A percentile compares a stretch with the other conserved stretches of the same genome.
These are phyloP conservation scores for Cryptus viduatorius DNA, from an alignment of 2,888 invertebrate species.

Conservation along the genomic window DNA sequence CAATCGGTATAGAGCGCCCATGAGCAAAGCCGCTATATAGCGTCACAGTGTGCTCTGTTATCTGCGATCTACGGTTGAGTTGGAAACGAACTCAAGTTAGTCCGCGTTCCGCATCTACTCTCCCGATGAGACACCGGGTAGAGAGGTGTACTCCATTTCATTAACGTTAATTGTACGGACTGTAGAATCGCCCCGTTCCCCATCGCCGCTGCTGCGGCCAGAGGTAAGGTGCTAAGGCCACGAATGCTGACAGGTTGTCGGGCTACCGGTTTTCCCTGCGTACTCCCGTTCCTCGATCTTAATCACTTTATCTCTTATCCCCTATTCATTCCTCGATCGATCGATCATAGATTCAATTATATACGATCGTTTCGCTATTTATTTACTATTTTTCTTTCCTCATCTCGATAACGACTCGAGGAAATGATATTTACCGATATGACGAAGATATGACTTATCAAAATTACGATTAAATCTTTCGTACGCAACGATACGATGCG, in stretches of 20 bases:
- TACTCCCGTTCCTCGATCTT: conserved; percentile 15
- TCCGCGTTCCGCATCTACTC: conserved; percentile 72
- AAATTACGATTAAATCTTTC: conserved; percentile 30
- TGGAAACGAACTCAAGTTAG: conserved; percentile 32
- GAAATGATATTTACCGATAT: background rate
- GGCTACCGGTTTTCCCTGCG: conserved; percentile 59
- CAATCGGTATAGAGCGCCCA: conserved; percentile 9
- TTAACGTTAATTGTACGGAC: conserved; percentile 81
- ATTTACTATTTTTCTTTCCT: conserved; percentile 15
- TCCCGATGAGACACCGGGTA: conserved; percentile 71
- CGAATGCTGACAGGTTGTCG: conserved; percentile 60
- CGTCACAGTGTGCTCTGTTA: conserved; percentile 54
- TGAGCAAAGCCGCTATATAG: background rate
- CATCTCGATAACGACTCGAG: background rate
- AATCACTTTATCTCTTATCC: conserved; percentile 46
- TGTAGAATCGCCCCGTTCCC: conserved; percentile 36
- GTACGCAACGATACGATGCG: conserved; percentile 17
- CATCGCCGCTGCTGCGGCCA: background rate
- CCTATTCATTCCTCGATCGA: conserved; percentile 48
- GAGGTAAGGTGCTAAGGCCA: conserved; percentile 51
- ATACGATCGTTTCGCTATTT: background rate
- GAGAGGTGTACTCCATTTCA: conserved; percentile 77
- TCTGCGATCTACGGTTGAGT: conserved; percentile 72
- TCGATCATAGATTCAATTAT: conserved; percentile 40
- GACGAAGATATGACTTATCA: conserved; percentile 34